Conservation (phyloP, 2,888 invertebrate species). For the Acleris holmiana region DNA sequence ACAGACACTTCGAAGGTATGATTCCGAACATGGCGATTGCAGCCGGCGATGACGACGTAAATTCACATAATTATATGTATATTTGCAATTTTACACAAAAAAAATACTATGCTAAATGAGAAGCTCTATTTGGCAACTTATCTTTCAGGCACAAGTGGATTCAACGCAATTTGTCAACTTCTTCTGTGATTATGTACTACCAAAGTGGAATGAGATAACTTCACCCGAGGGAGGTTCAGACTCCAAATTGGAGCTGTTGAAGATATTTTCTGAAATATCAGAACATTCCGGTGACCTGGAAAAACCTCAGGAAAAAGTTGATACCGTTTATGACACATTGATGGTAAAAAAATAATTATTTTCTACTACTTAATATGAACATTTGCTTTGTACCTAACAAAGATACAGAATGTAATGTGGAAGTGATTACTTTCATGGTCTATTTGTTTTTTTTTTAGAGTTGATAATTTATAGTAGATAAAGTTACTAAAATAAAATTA, state of each 20-base stretch:
- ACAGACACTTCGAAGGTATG: no score
- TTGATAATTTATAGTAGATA: no score
- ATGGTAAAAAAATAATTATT: constrained; percentile 83
- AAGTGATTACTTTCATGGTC: no score
- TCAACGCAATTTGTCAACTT: constrained; percentile 93
- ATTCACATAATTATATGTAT: no score
- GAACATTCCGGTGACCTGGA: constrained; percentile 91
- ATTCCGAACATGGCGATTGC: no score
- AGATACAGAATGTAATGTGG: no score
- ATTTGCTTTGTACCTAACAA: no score
- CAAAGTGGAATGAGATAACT: constrained; percentile 88
- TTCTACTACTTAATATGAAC: background rate
- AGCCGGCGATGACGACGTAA: no score
- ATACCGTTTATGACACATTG: constrained; percentile 90
- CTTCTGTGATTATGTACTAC: constrained; percentile 93
- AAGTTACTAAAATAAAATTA: no score
- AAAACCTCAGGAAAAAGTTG: constrained; percentile 89
- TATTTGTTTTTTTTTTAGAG: no score
- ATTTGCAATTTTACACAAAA: no score
- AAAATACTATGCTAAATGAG: no score
- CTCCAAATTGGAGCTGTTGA: constrained; percentile 91
- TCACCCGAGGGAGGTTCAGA: constrained; percentile 84
- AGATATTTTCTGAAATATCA: constrained; percentile 94
- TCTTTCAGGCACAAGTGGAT: constrained; percentile 90
- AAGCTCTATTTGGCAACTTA: background rate